These are phyloP conservation scores for Stenopsyche tienmushanensis DNA, from an alignment of 1,140 invertebrate genomes.

Conservation along the genomic window DNA sequence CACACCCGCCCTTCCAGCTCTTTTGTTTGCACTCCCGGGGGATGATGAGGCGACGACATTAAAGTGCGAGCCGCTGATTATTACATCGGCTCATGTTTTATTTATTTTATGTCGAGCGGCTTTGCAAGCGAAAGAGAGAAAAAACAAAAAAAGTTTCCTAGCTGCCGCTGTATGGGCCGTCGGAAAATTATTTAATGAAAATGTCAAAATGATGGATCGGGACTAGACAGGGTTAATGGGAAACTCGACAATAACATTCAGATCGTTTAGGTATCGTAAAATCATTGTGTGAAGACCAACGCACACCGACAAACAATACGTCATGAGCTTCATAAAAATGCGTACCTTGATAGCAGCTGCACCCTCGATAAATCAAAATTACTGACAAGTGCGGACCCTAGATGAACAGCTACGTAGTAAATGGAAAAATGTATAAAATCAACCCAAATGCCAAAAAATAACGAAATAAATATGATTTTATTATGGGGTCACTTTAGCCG, in stretches of 20 bases:
- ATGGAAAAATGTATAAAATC: too few species aligned
- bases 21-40: not conserved
- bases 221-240: not conserved
- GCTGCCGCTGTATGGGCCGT: not conserved
- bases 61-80: not conserved
- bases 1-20: not conserved
- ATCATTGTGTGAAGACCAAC: not conserved
- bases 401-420: too few species aligned
- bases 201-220: slow-evolving; percentile 24
- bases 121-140: not conserved
- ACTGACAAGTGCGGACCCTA: too few species aligned
- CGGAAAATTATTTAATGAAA: slow-evolving; percentile 27
- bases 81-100: not conserved
- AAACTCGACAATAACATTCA: not conserved
- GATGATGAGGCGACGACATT: too few species aligned
- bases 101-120: not conserved
- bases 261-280: not conserved
- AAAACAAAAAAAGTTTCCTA: not conserved
- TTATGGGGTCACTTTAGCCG: too few species aligned
- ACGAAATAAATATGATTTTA: too few species aligned
- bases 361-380: too few species aligned
- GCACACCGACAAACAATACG: not conserved
- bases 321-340: not conserved
- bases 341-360: too few species aligned
- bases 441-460: too few species aligned